Conservation (phyloP, 2,797 vertebrate genomes). For the Okamejei kenojei region DNA sequence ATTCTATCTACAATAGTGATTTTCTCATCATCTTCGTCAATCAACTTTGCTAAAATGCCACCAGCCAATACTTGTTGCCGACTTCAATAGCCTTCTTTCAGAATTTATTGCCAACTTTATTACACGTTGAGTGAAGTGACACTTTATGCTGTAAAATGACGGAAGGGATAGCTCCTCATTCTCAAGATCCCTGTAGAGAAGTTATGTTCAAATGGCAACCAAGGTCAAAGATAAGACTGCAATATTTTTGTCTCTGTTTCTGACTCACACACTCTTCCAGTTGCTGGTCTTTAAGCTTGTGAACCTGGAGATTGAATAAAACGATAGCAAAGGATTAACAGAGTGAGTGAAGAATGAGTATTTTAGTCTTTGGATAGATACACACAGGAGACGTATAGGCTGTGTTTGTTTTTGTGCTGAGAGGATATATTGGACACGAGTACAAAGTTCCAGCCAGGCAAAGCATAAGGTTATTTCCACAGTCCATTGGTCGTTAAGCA, state of each 20-base stretch:
- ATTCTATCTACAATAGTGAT: neutral
- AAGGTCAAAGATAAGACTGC: neutral
- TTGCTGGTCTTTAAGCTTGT: neutral
- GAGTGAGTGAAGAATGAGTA: neutral
- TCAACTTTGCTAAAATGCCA: neutral
- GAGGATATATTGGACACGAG: neutral
- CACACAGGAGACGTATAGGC: neutral
- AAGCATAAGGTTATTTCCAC: neutral
- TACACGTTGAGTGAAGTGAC: neutral
- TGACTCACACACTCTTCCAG: neutral
- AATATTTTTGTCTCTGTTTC: neutral
- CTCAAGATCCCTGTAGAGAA: neutral
- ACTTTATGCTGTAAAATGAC: neutral
- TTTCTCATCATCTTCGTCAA: neutral
- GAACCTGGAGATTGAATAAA: neutral
- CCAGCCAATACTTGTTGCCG: neutral
- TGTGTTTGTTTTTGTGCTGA: neutral
- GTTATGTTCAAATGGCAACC: neutral
- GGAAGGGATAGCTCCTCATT: neutral
- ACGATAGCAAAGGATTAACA: neutral
- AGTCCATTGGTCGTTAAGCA: neutral
- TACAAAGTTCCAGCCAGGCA: neutral
- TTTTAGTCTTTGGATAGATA: neutral
- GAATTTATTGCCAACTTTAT: neutral
- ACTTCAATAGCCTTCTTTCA: neutral